phyloP scores from a whole-genome alignment of 1,140 invertebrate species.

The Nebria ingens region DNA sequence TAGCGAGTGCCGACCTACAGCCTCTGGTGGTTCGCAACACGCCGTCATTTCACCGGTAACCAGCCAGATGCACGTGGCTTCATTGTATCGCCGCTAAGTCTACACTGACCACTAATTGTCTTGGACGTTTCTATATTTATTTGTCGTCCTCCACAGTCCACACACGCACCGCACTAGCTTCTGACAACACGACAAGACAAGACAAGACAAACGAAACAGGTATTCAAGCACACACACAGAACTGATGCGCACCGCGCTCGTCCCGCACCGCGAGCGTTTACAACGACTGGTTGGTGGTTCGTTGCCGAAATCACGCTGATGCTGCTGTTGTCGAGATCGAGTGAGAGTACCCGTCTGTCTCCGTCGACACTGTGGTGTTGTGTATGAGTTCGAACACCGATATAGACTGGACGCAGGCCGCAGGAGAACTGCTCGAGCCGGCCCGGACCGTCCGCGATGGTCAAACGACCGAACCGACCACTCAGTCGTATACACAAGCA shows the following conservation, averaged over 20 bases:
- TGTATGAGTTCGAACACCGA: not conserved
- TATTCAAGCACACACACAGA: not conserved
- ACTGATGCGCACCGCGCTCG: not conserved
- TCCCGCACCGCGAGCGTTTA: not conserved
- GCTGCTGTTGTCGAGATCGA: no score
- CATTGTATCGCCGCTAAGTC: not conserved
- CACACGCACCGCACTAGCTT: not conserved
- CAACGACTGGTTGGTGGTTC: no score
- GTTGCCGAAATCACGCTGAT: not conserved
- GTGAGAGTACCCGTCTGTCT: no score
- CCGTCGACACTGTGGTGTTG: not conserved
- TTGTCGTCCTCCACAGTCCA: not conserved
- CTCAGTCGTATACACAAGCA: not conserved
- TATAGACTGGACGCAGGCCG: not conserved
- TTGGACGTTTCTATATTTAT: no score
- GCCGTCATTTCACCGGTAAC: not conserved
- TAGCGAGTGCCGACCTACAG: not conserved
- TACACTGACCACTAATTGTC: no score
- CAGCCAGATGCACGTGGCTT: not conserved
- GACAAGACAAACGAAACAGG: not conserved
- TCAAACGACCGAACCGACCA: constrained; percentile 1
- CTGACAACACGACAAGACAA: not conserved
- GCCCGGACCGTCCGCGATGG: constrained; percentile 2
- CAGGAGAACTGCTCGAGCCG: not conserved
- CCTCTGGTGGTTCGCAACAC: not conserved